Evolutionary conservation across 2,797 vertebrate species (phyloP).

Genomic region (Myotis planiceps): DNA sequence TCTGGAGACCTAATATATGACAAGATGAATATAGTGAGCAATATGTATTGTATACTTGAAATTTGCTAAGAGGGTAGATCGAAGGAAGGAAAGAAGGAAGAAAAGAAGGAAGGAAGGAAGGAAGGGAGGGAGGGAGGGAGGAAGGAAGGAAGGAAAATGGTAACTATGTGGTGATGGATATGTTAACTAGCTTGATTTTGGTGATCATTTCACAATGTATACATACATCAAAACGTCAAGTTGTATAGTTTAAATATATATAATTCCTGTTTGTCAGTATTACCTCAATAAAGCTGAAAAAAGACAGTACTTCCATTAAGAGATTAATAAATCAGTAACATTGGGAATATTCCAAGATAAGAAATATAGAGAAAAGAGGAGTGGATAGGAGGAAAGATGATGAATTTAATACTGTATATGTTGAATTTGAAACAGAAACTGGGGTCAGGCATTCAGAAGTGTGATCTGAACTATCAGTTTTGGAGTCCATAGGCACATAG

Average conservation of each 20-base stretch:
- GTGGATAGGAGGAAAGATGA: neutral
- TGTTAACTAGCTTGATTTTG: neutral
- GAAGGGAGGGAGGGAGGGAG: too few species aligned
- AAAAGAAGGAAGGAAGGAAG: neutral
- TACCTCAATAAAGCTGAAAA: neutral
- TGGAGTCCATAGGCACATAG: neutral
- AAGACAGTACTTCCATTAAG: neutral
- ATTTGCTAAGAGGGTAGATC: neutral
- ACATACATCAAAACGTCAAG: too few species aligned
- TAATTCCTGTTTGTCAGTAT: neutral
- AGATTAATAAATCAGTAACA: neutral
- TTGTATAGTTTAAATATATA: too few species aligned
- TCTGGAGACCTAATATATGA: neutral
- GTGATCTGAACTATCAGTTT: neutral
- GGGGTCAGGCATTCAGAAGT: neutral
- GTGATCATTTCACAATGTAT: too few species aligned
- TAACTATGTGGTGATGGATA: neutral
- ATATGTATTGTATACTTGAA: neutral
- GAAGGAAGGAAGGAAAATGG: neutral
- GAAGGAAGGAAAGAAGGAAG: neutral
- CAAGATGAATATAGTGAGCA: neutral
- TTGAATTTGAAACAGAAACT: neutral
- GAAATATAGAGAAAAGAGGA: neutral
- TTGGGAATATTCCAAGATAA: neutral
- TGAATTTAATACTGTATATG: neutral